These are phyloP conservation scores for Nebria brevicollis DNA, from an alignment of 2,888 invertebrate species.

Conservation along the genomic window DNA sequence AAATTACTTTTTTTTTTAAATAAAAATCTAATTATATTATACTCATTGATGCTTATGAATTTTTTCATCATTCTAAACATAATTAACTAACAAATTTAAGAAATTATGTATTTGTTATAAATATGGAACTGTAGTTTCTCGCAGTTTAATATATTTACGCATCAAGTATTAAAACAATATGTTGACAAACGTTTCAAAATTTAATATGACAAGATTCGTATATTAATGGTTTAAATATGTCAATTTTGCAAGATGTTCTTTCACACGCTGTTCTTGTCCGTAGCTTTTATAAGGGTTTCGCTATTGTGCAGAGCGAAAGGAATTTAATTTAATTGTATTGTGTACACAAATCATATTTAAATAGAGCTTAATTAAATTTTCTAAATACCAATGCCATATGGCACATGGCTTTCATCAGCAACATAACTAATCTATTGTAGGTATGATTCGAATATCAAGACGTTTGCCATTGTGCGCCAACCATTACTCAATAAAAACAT, in stretches of 20 bases:
- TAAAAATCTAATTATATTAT: no score
- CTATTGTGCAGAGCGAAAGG: conserved; percentile 16
- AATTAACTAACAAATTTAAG: no score
- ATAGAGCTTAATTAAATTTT: conserved; percentile 40
- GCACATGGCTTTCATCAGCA: background rate
- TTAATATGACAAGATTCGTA: background rate
- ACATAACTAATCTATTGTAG: background rate
- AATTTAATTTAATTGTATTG: conserved; percentile 40
- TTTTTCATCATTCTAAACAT: no score
- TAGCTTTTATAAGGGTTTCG: background rate
- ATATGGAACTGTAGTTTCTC: no score
- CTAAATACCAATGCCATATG: conserved; percentile 21
- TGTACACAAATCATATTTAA: conserved; percentile 43
- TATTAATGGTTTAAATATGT: conserved; percentile 3
- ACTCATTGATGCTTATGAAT: no score
- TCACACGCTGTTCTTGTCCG: background rate
- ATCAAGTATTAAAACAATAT: background rate
- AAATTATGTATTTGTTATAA: no score
- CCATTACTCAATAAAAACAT: background rate
- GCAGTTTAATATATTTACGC: background rate
- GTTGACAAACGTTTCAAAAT: background rate
- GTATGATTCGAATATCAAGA: background rate
- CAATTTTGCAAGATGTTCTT: background rate
- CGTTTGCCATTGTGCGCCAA: background rate
- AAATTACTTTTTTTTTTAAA: no score